phyloP scores from a whole-genome alignment of 2,888 invertebrate genomes.

The Ophion obscuratus region DNA sequence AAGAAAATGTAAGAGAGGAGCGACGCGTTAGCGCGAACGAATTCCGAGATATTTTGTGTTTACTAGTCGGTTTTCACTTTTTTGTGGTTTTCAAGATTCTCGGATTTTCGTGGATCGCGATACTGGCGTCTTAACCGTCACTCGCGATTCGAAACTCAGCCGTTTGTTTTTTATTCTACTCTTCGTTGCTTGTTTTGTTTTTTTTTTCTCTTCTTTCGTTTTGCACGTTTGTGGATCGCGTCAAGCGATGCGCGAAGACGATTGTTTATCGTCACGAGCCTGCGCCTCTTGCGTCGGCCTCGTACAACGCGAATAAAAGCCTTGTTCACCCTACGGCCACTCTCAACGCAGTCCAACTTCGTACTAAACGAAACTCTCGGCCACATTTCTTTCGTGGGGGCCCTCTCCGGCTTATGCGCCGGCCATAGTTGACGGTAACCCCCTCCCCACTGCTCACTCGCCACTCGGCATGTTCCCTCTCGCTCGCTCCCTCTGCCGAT shows the following conservation, averaged over 20 bases:
- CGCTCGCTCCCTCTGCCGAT: slow-evolving; percentile 29
- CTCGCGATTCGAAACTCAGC: slow-evolving; percentile 21
- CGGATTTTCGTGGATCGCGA: background rate
- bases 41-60: background rate
- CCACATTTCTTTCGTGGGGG: slow-evolving; percentile 83
- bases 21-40: too few relatives aligned
- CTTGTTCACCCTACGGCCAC: slow-evolving; percentile 74
- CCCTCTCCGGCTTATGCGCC: slow-evolving; percentile 79
- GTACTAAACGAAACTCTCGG: slow-evolving; percentile 81
- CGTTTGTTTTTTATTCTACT: background rate
- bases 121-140: slow-evolving; percentile 6
- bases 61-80: background rate
- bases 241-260: background rate
- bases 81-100: background rate
- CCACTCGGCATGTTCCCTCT: background rate
- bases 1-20: too few relatives aligned
- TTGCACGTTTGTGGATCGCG: background rate
- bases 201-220: background rate
- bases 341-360: slow-evolving; percentile 81
- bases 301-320: background rate
- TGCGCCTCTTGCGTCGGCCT: slow-evolving; percentile 32
- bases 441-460: slow-evolving; percentile 60
- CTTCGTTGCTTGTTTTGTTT: background rate
- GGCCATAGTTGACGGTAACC: slow-evolving; percentile 81
- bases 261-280: slow-evolving; percentile 26